Evolutionary conservation across 2,797 vertebrate genomes (phyloP).

Genomic region (Lophius americanus): DNA sequence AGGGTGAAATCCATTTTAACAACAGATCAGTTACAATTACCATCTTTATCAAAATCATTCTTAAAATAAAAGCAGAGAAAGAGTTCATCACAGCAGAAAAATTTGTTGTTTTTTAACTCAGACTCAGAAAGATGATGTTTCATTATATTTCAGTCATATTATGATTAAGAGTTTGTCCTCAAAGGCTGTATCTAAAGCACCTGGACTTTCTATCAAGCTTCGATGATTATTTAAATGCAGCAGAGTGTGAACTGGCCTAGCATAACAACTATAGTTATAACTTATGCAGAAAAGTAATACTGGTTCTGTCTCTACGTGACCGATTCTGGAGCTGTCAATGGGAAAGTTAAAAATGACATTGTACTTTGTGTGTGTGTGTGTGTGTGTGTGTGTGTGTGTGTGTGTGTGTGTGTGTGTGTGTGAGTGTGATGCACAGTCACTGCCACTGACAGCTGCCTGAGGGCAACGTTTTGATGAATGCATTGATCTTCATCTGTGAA

Average conservation of each 20-base stretch:
- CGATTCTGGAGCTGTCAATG: constrained; percentile 21
- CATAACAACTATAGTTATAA: constrained; percentile 1
- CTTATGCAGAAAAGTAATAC: constrained; percentile 26
- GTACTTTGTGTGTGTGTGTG: constrained; percentile 11
- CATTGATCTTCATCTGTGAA: constrained; percentile 54
- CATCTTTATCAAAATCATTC: no score
- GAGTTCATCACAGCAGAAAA: no score
- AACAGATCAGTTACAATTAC: no score
- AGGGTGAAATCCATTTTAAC: no score
- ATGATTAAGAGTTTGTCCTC: not conserved
- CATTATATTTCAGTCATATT: no score
- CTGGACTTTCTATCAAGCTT: not conserved
- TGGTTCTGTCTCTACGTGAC: constrained; percentile 11
- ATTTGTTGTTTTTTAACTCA: no score
- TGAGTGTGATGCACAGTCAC: constrained; percentile 42
- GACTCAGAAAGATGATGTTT: no score
- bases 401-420: constrained; percentile 15
- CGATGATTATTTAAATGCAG: constrained; percentile 19
- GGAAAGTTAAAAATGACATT: constrained; percentile 35
- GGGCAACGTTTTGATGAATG: constrained; percentile 42
- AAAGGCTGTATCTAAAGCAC: no score
- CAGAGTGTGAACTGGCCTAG: not conserved
- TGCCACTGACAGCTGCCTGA: constrained; percentile 51
- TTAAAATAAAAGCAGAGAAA: no score
- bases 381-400: constrained; percentile 17